Evolutionary conservation across 2,797 vertebrate species (phyloP).

Genomic region (Enteromius trimaculatus): DNA sequence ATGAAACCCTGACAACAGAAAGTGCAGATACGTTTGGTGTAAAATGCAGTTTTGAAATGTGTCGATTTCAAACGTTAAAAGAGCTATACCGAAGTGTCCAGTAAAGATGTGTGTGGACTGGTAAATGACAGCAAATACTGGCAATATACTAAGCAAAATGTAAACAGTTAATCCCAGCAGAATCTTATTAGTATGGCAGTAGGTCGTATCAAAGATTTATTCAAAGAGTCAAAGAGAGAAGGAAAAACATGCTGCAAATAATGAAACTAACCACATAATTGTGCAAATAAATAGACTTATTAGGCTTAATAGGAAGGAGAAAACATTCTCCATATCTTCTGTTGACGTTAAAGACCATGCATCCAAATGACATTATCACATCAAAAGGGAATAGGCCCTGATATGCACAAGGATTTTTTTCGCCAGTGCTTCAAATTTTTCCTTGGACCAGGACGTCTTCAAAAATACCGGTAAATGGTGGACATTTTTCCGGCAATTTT

Average conservation of each 20-base stretch:
- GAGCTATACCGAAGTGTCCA: neutral
- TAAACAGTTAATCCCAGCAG: neutral
- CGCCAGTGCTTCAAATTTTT: neutral
- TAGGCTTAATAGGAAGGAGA: neutral
- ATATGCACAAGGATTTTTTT: neutral
- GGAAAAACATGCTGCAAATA: neutral
- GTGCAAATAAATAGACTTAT: neutral
- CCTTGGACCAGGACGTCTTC: too few species aligned
- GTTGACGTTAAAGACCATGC: neutral
- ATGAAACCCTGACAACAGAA: constrained; percentile 12
- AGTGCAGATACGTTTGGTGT: constrained; percentile 17
- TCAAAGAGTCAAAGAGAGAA: too few species aligned
- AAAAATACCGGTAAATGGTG: too few species aligned
- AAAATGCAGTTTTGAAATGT: neutral
- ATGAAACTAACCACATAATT: neutral
- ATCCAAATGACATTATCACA: neutral
- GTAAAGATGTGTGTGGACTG: neutral
- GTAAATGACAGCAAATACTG: constrained; percentile 1
- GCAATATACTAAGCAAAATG: neutral
- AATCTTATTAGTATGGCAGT: neutral
- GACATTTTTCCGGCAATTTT: too few species aligned
- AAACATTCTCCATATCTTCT: neutral
- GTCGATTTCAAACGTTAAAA: neutral
- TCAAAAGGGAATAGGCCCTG: neutral
- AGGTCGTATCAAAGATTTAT: neutral